These are phyloP conservation scores for Poeciliopsis presidionis DNA, from an alignment of 2,797 vertebrate genomes.

Conservation along the genomic window DNA sequence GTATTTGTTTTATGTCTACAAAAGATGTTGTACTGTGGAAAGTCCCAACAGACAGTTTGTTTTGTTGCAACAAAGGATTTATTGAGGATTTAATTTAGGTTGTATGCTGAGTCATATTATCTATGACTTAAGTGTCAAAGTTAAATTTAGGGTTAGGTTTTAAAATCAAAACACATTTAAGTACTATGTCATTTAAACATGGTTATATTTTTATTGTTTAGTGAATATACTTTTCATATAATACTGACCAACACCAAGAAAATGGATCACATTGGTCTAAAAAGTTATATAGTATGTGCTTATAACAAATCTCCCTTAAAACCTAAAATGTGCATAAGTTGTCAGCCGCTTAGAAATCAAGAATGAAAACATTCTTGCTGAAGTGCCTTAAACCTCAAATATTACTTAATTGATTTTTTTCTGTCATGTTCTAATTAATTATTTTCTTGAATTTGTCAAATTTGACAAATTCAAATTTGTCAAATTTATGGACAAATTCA, in stretches of 20 bases:
- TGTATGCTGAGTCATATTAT: not conserved
- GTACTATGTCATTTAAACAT: not conserved
- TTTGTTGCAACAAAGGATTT: not conserved
- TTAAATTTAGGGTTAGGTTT: not conserved
- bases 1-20: not conserved
- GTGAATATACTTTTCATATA: not conserved
- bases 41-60: not conserved
- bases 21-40: not conserved
- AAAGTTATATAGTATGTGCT: too few relatives aligned
- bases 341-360: not conserved
- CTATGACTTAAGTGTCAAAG: not conserved
- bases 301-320: not conserved
- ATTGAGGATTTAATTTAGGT: too few relatives aligned
- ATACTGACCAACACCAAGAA: too few relatives aligned
- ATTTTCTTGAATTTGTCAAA: not conserved
- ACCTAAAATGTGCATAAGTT: not conserved
- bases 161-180: not conserved
- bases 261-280: too few relatives aligned
- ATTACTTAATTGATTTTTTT: not conserved
- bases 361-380: not conserved
- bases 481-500: too few relatives aligned
- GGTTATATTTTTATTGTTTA: not conserved
- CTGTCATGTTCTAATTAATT: not conserved
- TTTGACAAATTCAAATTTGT: too few relatives aligned
- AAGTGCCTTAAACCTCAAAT: not conserved